phyloP scores from a whole-genome alignment of 92 coral and sea anemone species.

The Epizoanthus fatuus region DNA sequence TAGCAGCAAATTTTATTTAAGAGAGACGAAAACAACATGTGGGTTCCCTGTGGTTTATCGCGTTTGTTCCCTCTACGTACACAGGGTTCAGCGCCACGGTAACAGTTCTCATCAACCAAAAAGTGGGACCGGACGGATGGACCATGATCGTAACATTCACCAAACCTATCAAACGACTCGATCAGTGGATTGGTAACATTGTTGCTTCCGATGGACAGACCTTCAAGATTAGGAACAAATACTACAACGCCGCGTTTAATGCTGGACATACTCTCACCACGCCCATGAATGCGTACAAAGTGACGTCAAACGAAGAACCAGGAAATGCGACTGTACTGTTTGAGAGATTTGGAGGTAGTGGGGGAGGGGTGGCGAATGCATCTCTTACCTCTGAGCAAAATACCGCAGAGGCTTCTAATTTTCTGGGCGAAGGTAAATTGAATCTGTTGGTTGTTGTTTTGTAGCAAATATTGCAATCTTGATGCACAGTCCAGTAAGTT shows the following conservation, averaged over 20 bases:
- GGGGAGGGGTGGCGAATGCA: neutral
- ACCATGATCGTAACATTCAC: neutral
- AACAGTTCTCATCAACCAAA: neutral
- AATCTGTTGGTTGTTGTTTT: no score
- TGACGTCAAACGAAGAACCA: neutral
- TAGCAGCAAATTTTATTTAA: no score
- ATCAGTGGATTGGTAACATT: neutral
- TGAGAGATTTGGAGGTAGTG: neutral
- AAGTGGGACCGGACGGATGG: neutral
- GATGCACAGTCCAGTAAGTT: no score
- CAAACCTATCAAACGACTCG: slow-evolving; percentile 7
- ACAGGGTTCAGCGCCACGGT: neutral
- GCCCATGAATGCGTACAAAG: neutral
- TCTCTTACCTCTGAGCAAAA: neutral
- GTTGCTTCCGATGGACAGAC: neutral
- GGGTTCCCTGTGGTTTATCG: no score
- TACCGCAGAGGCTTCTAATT: neutral
- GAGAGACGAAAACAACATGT: no score
- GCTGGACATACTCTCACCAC: neutral
- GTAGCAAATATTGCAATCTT: no score
- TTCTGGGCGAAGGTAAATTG: no score
- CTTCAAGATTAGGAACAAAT: neutral
- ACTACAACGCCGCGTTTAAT: neutral
- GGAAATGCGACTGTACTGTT: neutral
- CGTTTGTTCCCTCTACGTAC: no score